Evolutionary conservation across 2,797 vertebrate genomes (phyloP), one percentile per base, ranked within the genome.

Genomic region (Bufotes viridis): DNA sequence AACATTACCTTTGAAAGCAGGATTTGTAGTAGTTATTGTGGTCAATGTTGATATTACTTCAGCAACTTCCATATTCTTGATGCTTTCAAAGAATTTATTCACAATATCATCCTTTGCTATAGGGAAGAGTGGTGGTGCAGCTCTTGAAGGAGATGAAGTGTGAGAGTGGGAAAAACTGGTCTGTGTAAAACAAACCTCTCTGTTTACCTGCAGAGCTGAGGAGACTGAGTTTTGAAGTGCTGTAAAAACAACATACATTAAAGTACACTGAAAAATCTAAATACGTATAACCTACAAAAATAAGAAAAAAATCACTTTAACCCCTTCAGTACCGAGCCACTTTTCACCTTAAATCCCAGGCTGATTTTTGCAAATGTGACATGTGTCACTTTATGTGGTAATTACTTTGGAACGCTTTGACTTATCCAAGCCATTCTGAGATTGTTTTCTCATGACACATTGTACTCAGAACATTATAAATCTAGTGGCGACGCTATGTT

Each of bases 1-100:
- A 5, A 42, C 42, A 42, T 42, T 42, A 42, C 42, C 42, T 42
- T 90, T 91, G 87, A 94, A 93, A 88, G 92, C 90, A 82, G 93
- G 92, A 85, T 94, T 93, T 79, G 91, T 88, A 80, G 91, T 90
- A 57, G 90, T 89, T 91, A 91, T 92, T 87, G 87, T 91, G 34
- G 89, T 90, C 1, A 93, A 83, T 69, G 92, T 93, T 49, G 82
- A 86, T 42, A 91, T 90, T 85, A 93, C 88, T 88, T 93, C 93
- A 24, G 90, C 84, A 79, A 84, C 74, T n/a, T 92, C 89, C 92
- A 92, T 93, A n/a, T 90, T 91, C 87, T 90, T 93, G 63, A 92
- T 86, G 15, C 91, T 91, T n/a, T 91, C 91, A 90, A 92, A 87
- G 90, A 93, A 93, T n/a, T 90, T 84, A 70, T 90, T 34, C 0